Evolutionary conservation across 2,113 vertebrate species (phyloP).

Genomic region (western clawed frog (Xenopus tropicalis)): UCB_Xtro_10.0 CM004444.2:49985001-49985500

Average conservation of each 20-base stretch:
- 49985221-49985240: too few species aligned
- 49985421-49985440: conserved; percentile 26
- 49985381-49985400: conserved; percentile 32
- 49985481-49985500: background rate
- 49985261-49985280: conserved; percentile 25
- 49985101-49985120: too few species aligned
- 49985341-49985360: conserved; percentile 34
- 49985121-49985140: too few species aligned
- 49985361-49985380: conserved; percentile 23
- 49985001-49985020: too few species aligned
- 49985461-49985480: conserved; percentile 12
- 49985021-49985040: too few species aligned
- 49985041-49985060: too few species aligned
- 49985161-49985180: too few species aligned
- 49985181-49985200: too few species aligned
- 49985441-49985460: conserved; percentile 20
- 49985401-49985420: conserved; percentile 24
- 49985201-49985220: too few species aligned
- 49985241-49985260: background rate
- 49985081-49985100: too few species aligned
- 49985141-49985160: too few species aligned
- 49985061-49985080: too few species aligned
- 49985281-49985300: conserved; percentile 28
- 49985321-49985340: conserved; percentile 29
- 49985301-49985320: conserved; percentile 24